A percentile compares a stretch with the other conserved stretches of the same genome.
Evolutionary conservation across 1,140 invertebrate genomes (phyloP).

Genomic region (Drosophila truncata): DNA sequence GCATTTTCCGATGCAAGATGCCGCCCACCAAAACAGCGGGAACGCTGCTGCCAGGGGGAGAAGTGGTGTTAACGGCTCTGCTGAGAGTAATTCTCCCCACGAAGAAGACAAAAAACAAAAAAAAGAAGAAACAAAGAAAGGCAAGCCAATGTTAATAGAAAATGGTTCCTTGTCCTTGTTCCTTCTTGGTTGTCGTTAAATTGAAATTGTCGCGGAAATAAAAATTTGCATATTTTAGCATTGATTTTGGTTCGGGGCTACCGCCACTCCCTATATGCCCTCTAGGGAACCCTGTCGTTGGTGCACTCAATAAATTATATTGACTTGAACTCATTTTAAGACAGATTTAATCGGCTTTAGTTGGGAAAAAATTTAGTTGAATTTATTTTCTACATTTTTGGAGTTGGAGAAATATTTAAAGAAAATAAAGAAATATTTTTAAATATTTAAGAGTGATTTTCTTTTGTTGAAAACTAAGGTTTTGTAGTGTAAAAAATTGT

Average conservation of each 20-base stretch:
- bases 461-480: no score
- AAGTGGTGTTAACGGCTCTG: constrained; percentile 78
- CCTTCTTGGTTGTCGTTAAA: constrained; percentile 65
- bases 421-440: no score
- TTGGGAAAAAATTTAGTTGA: neutral
- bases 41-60: neutral
- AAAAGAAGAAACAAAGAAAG: constrained; percentile 44
- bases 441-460: no score
- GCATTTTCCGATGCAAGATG: constrained; percentile 45
- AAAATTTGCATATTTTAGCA: constrained; percentile 85
- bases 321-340: constrained; percentile 27
- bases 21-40: neutral
- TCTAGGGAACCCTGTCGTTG: constrained; percentile 55
- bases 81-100: constrained; percentile 73
- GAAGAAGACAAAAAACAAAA: constrained; percentile 33
- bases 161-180: constrained; percentile 56
- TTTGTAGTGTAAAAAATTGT: no score
- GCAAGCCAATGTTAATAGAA: constrained; percentile 73
- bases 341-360: constrained; percentile 1
- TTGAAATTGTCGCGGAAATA: constrained; percentile 85
- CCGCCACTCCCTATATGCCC: neutral
- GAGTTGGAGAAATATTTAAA: neutral
- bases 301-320: constrained; percentile 70
- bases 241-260: constrained; percentile 60
- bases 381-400: neutral